phyloP scores from a whole-genome alignment of 2,113 vertebrate species.

The Athene noctua region DNA sequence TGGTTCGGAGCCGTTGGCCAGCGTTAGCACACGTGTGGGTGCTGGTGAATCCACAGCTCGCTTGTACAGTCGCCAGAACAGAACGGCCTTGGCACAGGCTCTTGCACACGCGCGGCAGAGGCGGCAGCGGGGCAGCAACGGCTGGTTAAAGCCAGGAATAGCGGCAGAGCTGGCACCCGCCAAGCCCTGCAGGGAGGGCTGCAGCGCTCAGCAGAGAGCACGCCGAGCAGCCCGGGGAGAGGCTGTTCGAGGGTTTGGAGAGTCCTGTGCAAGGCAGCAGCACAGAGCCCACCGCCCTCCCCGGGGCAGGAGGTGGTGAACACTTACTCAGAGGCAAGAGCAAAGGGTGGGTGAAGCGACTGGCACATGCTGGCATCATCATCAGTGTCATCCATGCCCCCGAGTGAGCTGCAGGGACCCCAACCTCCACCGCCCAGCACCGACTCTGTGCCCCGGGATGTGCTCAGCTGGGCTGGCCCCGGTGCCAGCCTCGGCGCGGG shows the following conservation, averaged over 20 bases:
- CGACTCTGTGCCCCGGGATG: background rate
- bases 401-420: background rate
- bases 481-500: background rate
- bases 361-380: too few relatives aligned
- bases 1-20: background rate
- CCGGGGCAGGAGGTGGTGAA: background rate
- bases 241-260: too few relatives aligned
- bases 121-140: background rate
- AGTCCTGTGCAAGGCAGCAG: background rate
- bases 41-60: background rate
- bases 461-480: too few relatives aligned
- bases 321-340: background rate
- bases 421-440: background rate
- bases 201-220: background rate
- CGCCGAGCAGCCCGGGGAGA: background rate
- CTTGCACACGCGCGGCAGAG: background rate
- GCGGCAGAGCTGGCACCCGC: background rate
- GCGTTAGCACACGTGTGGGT: background rate
- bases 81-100: background rate
- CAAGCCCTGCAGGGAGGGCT: background rate
- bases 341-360: background rate
- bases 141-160: background rate
- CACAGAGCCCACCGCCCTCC: background rate
- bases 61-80: background rate
- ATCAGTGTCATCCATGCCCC: too few relatives aligned